These are phyloP conservation scores for Leptinotarsa undecemlineata DNA, from an alignment of 1,140 invertebrate genomes.

Conservation along the genomic window DNA sequence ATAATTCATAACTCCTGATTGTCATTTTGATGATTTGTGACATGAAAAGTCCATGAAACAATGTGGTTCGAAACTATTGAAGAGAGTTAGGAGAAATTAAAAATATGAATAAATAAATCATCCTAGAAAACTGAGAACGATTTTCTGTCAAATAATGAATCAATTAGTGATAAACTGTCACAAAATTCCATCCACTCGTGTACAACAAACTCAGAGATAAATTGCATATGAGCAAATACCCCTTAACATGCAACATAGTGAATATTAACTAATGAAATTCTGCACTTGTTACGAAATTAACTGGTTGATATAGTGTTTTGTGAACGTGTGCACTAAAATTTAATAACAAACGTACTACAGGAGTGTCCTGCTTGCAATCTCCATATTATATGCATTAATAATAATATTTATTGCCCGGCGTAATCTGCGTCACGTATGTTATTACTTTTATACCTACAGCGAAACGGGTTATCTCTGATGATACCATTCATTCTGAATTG, in stretches of 20 bases:
- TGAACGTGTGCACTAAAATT: conserved; percentile 16
- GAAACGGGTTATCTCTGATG: conserved; percentile 15
- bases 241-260: conserved; percentile 18
- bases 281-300: conserved; percentile 23
- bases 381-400: conserved; percentile 23
- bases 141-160: too few relatives aligned
- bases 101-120: too few relatives aligned
- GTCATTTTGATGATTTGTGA: too few relatives aligned
- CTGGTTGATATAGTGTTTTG: conserved; percentile 18
- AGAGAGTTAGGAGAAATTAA: too few relatives aligned
- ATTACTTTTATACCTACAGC: conserved; percentile 7
- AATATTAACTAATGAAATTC: conserved; percentile 22
- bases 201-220: not conserved
- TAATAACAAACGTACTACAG: conserved; percentile 24
- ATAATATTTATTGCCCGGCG: conserved; percentile 21
- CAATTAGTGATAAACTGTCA: not conserved
- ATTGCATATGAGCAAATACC: conserved; percentile 1
- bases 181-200: not conserved
- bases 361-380: conserved; percentile 14
- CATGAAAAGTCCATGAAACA: too few relatives aligned
- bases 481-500: not conserved
- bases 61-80: too few relatives aligned
- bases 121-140: too few relatives aligned
- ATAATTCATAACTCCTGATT: too few relatives aligned
- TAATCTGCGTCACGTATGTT: conserved; percentile 23